Base-by-base conservation (phyloP, 2,113 vertebrate genomes). In the Tetrax tetrax region DNA sequence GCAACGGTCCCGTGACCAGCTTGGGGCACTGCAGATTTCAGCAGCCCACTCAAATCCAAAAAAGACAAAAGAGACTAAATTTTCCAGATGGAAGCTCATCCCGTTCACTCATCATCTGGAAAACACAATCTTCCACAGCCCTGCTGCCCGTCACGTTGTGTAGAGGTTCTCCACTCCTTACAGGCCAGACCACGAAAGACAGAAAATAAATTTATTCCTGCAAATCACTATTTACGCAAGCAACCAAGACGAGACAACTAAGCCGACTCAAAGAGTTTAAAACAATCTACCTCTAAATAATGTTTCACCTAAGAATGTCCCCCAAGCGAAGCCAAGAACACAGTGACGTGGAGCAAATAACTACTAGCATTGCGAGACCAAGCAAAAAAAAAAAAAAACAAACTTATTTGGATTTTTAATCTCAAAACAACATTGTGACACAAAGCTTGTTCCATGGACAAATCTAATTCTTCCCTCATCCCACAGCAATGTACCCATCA, bases 381-480 rank as follows among this genome's bases (percentile, higher is more conserved):
- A 78, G 35, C 33, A 21, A n/a, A 51, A 64, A 74, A n/a, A n/a
- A n/a, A n/a, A n/a, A n/a, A n/a, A n/a, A n/a, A n/a, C n/a, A n/a
- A 8, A 54, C n/a, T 23, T 29, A 4, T 4, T 48, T 3, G 3
- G 25, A 12, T 45, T 65, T 88, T 59, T 23, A 14, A 65, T 15
- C 29, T 50, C 31, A 23, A 61, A 80, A 4, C 51, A 64, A 8
- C 9, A 13, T 7, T 0, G 0, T 8, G 60, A 84, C 68, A 68
- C 35, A 68, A 72, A 91, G 57, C 15, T 69, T 56, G 8, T 25
- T 45, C 37, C 64, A 33, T 5, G 17, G 61, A 25, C 20, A 35
- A 71, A 24, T 6, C 9, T 4, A 10, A 28, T 8, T 69, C 33
- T 29, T 8, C 5, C 7, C 82, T 45, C 0, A 0, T 45, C 29